Evolutionary conservation across 1,140 invertebrate species (phyloP).

Genomic region (Cardiocondyla obscurior): DNA sequence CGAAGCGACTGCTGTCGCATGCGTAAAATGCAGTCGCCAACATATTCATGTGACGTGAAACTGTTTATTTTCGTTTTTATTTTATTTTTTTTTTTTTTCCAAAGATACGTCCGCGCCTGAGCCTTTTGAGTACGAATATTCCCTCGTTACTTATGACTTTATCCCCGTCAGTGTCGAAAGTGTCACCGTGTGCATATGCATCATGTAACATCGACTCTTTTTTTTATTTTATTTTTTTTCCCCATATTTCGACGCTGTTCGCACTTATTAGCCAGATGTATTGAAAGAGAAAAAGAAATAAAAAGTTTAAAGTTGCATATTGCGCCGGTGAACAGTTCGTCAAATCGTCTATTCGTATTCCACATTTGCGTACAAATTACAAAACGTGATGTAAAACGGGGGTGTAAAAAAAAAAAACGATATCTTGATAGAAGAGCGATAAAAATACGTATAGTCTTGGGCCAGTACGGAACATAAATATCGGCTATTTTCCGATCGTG

Average conservation of each 20-base stretch:
- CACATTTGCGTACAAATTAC: background rate
- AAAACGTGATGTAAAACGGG: background rate
- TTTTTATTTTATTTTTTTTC: background rate
- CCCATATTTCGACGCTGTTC: background rate
- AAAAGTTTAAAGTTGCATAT: background rate
- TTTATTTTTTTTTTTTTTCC: slow-evolving; percentile 11
- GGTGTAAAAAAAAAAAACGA: background rate
- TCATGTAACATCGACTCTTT: background rate
- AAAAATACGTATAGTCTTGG: background rate
- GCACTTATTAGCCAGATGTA: background rate
- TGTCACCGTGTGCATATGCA: background rate
- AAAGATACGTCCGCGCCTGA: slow-evolving; percentile 15
- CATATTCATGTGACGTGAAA: slow-evolving; percentile 25
- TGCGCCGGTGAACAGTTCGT: too few species aligned
- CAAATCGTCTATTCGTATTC: background rate
- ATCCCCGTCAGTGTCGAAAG: slow-evolving; percentile 10
- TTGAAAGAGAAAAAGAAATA: background rate
- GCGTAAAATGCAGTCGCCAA: slow-evolving; percentile 5
- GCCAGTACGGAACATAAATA: background rate
- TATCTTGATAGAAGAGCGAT: background rate
- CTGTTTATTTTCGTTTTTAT: slow-evolving; percentile 22
- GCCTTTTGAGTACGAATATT: slow-evolving; percentile 24
- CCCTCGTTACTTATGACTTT: slow-evolving; percentile 35
- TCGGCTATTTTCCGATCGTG: background rate
- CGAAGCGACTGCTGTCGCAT: background rate